These are phyloP conservation scores for Ephydatia muelleri DNA, from an alignment of 37 sponge, comb jelly and placozoan species.

Conservation along the genomic window DNA sequence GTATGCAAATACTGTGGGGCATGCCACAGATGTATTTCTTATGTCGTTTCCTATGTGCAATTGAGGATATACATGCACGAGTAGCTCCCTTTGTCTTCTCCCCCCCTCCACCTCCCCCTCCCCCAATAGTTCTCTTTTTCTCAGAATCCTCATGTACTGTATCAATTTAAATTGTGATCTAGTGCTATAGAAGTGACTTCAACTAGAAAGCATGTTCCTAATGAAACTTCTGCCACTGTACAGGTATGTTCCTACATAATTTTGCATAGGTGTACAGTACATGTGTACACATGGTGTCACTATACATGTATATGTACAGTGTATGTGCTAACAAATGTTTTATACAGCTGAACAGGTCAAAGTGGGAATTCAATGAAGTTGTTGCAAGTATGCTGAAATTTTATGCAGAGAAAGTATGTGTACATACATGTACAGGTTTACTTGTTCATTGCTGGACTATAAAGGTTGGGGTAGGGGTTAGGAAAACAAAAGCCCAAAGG, in stretches of 20 bases:
- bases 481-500: too few species aligned
- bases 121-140: neutral
- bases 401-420: conserved; percentile 64
- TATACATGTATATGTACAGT: too few species aligned
- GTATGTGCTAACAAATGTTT: neutral
- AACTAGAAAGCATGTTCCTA: neutral
- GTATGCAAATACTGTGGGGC: too few species aligned
- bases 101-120: too few species aligned
- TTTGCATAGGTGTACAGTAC: neutral
- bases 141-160: neutral
- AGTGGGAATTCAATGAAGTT: conserved; percentile 47
- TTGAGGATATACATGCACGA: too few species aligned
- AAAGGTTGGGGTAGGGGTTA: too few species aligned
- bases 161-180: neutral
- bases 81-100: too few species aligned
- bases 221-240: neutral
- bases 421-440: neutral
- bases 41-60: too few species aligned
- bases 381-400: conserved; percentile 55
- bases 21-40: too few species aligned
- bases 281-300: neutral
- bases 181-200: neutral
- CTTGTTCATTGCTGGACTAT: too few species aligned
- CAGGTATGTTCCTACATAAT: neutral
- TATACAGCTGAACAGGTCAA: neutral